Percentiles rank a stretch among this genome's conserved stretches.
phyloP scores from a whole-genome alignment of 2,113 vertebrate species.

The Gracilinanus agilis region DNA sequence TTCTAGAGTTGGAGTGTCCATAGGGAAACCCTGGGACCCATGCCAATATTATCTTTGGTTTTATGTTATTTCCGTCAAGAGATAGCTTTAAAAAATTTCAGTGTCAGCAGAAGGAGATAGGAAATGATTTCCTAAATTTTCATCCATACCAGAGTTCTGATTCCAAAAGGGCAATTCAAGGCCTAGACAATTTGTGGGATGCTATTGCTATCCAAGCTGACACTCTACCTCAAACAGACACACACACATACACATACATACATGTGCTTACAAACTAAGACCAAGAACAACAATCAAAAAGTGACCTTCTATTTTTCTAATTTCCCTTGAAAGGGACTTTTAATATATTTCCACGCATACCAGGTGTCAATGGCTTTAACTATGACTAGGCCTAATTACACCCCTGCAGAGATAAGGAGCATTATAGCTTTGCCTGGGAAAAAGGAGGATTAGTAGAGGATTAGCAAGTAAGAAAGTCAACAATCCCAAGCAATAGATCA shows the following conservation, averaged over 20 bases:
- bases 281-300: background rate
- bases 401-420: background rate
- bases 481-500: background rate
- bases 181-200: background rate
- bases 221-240: background rate
- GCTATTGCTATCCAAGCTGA: background rate
- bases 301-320: background rate
- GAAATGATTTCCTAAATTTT: background rate
- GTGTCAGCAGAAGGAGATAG: background rate
- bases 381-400: background rate
- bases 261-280: background rate
- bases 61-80: background rate
- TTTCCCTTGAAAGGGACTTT: background rate
- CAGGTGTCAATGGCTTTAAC: background rate
- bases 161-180: background rate
- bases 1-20: too few relatives aligned
- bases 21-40: too few relatives aligned
- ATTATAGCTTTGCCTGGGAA: background rate
- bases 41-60: background rate
- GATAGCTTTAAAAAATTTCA: background rate
- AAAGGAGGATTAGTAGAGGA: background rate
- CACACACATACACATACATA: background rate
- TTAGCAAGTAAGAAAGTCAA: background rate
- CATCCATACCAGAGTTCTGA: background rate
- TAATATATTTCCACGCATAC: background rate